phyloP scores from a whole-genome alignment of 2,797 vertebrate genomes.

The Chaetodon trifasciatus region DNA sequence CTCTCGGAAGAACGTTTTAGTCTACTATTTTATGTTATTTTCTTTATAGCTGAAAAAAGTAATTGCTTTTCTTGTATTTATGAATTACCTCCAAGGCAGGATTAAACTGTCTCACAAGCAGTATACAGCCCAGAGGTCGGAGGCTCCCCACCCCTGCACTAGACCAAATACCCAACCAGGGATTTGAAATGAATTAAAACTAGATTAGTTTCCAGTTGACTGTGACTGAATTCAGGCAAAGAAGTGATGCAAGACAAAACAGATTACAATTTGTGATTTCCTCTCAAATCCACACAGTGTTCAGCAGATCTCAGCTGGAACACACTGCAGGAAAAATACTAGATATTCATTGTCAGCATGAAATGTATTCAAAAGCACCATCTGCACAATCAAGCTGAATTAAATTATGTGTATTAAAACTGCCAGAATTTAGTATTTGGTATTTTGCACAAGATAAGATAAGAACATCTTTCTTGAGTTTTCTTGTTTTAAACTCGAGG shows the following conservation, averaged over 20 bases:
- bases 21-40: too few species aligned
- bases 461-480: neutral
- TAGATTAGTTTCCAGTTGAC: neutral
- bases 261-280: conserved; percentile 2
- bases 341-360: neutral
- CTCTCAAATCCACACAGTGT: conserved; percentile 1
- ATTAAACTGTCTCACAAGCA: too few species aligned
- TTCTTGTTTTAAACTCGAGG: conserved; percentile 7
- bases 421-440: neutral
- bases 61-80: too few species aligned
- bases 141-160: too few species aligned
- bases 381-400: neutral
- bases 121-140: too few species aligned
- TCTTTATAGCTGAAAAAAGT: too few species aligned
- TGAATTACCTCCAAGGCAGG: too few species aligned
- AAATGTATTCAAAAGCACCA: conserved; percentile 6
- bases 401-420: conserved; percentile 6
- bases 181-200: conserved; percentile 13
- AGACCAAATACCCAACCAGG: neutral
- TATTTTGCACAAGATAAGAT: conserved; percentile 14
- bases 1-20: too few species aligned
- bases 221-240: conserved; percentile 1
- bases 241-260: neutral
- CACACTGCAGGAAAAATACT: neutral
- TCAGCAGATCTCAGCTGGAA: conserved; percentile 5